These are phyloP conservation scores for Athrips mouffetella DNA, from an alignment of 2,888 invertebrate species.

Conservation along the genomic window DNA sequence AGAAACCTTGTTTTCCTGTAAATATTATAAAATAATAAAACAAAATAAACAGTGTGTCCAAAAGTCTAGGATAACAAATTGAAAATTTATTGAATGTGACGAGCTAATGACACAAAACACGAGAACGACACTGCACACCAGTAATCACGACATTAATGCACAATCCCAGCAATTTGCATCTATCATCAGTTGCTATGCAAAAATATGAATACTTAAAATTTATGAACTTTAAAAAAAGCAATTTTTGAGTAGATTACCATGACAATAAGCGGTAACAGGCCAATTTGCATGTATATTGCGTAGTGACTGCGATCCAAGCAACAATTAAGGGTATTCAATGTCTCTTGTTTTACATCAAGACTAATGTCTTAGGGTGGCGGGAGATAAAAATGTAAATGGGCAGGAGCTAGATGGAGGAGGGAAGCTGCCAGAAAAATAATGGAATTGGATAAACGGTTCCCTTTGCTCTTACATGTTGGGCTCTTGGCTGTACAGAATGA, in stretches of 20 bases:
- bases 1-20: too few relatives aligned
- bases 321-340: slow-evolving; percentile 53
- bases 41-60: neutral
- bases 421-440: slow-evolving; percentile 2
- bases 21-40: neutral
- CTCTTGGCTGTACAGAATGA: too few relatives aligned
- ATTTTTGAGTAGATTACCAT: slow-evolving; percentile 31
- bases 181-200: neutral
- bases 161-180: slow-evolving; percentile 6
- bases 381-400: slow-evolving; percentile 53
- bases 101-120: neutral
- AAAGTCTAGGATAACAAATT: neutral
- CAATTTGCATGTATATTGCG: slow-evolving; percentile 68
- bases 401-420: slow-evolving; percentile 10
- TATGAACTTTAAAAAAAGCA: slow-evolving; percentile 16
- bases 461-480: neutral
- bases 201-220: slow-evolving; percentile 12
- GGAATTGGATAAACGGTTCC: slow-evolving; percentile 3
- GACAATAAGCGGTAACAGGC: slow-evolving; percentile 39
- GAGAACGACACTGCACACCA: too few relatives aligned
- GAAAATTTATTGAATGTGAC: neutral
- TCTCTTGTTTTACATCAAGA: slow-evolving; percentile 56
- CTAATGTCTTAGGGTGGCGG: slow-evolving; percentile 42
- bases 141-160: neutral
- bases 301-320: slow-evolving; percentile 42